Conservation (phyloP, 2,797 vertebrate genomes). For the Pantherophis vulpinus region DNA sequence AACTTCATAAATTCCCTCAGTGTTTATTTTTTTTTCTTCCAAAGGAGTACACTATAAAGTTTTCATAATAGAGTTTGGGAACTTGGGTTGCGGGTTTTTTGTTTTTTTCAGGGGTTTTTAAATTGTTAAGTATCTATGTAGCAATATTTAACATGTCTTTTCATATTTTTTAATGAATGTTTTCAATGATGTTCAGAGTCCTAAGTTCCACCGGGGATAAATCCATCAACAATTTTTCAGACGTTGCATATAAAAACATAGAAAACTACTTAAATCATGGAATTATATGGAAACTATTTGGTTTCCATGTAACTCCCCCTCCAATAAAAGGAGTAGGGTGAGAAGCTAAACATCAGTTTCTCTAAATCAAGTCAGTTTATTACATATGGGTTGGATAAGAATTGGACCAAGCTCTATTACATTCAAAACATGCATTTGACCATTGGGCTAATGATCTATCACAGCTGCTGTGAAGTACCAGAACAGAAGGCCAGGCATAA, state of each 20-base stretch:
- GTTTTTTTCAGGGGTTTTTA: neutral
- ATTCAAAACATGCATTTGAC: neutral
- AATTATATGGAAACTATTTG: neutral
- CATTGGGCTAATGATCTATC: neutral
- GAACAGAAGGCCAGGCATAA: neutral
- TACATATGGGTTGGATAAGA: neutral
- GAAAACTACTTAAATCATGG: neutral
- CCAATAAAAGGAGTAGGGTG: neutral
- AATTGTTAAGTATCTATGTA: neutral
- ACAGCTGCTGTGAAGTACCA: neutral
- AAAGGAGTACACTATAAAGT: neutral
- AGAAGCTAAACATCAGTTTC: neutral
- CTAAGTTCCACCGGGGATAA: neutral
- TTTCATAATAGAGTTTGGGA: neutral
- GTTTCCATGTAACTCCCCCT: neutral
- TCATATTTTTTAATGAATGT: neutral
- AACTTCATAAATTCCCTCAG: neutral
- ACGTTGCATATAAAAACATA: neutral
- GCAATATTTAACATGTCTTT: neutral
- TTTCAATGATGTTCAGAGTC: neutral
- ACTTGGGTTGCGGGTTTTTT: neutral
- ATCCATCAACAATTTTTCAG: neutral
- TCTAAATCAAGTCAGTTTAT: neutral
- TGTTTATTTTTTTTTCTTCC: constrained; percentile 5
- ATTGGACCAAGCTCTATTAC: neutral